Evolutionary conservation across 2,113 vertebrate species (phyloP), one percentile per base, ranked within the genome.

Genomic region (Poeciliopsis turrubarensis): DNA sequence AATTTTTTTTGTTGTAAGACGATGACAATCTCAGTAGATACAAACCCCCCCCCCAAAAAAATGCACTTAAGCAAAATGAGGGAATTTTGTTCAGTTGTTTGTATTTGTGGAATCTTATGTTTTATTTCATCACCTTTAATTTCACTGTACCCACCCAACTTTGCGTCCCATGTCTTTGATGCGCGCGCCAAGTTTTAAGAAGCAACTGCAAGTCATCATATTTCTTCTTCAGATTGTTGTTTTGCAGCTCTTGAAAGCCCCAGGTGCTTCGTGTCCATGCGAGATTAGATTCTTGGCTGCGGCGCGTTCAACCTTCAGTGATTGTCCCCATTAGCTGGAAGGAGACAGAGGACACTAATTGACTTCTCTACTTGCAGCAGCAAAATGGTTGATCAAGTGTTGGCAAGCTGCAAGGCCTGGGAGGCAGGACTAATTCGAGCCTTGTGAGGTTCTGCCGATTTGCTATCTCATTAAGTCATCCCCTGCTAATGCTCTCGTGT

Each of bases 311-410:
- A 73, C 82, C 85, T 79, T 89, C 85, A 88, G 75, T 70, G 0
- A 65, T 64, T 75, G 70, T 74, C 86, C 79, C 79, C 84, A 86
- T 91, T 84, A 86, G 86, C 82, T 85, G 69, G 68, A 82, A 89
- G 86, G 89, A 85, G 86, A 92, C 85, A 80, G 85, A 78, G 75
- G 66, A 81, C 78, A 80, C 85, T 90, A 89, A 93, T 89, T 86
- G 85, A 78, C 85, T 87, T 69, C 80, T 86, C 82, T 70, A 70
- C 72, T 79, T 70, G 62, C 74, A 68, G 67, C 3, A 3, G 81
- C 63, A 41, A 78, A 61, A 73, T 66, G 76, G 86, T 82, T 85
- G 87, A 89, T 90, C 86, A 90, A 80, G 75, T 39, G 60, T 60
- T 87, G 78, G 85, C 83, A 77, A 30, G 75, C 41, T 12, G 26